phyloP scores from a whole-genome alignment of 1,140 invertebrate genomes.

The Drosophila equinoxialis region DNA sequence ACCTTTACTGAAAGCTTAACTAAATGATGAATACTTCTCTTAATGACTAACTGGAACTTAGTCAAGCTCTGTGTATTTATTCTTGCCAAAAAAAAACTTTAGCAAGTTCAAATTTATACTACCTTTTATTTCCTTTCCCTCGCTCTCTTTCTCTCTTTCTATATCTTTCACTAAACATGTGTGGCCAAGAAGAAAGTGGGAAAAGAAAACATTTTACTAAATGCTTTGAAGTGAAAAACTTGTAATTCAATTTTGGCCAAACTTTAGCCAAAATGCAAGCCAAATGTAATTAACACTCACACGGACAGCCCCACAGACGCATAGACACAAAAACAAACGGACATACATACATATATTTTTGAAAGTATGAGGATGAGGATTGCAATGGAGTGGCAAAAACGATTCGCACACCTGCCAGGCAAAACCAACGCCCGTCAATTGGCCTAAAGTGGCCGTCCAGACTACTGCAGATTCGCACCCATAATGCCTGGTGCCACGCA shows the following conservation, averaged over 20 bases:
- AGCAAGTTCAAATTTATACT: slow-evolving; percentile 50
- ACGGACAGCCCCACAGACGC: slow-evolving; percentile 28
- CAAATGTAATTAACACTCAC: slow-evolving; percentile 77
- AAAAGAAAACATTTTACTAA: slow-evolving; percentile 63
- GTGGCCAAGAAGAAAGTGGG: slow-evolving; percentile 42
- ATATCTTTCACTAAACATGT: slow-evolving; percentile 36
- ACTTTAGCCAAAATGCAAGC: slow-evolving; percentile 71
- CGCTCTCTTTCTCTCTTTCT: not conserved
- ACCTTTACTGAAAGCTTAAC: too few relatives aligned
- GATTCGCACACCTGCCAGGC: slow-evolving; percentile 58
- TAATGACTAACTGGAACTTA: too few relatives aligned
- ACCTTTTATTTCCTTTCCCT: too few relatives aligned
- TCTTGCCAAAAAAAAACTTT: slow-evolving; percentile 45
- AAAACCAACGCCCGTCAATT: slow-evolving; percentile 14
- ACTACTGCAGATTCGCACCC: slow-evolving; percentile 56
- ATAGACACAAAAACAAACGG: slow-evolving; percentile 2
- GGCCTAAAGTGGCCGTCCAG: slow-evolving; percentile 17
- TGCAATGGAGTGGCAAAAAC: slow-evolving; percentile 50
- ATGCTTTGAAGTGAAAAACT: slow-evolving; percentile 68
- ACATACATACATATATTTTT: not conserved
- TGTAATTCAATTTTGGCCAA: slow-evolving; percentile 73
- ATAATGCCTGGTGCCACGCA: slow-evolving; percentile 5
- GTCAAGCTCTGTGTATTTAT: slow-evolving; percentile 23
- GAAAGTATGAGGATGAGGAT: not conserved
- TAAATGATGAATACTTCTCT: too few relatives aligned